Conservation (phyloP, 2,888 invertebrate species). For the Erebia epiphron region DNA sequence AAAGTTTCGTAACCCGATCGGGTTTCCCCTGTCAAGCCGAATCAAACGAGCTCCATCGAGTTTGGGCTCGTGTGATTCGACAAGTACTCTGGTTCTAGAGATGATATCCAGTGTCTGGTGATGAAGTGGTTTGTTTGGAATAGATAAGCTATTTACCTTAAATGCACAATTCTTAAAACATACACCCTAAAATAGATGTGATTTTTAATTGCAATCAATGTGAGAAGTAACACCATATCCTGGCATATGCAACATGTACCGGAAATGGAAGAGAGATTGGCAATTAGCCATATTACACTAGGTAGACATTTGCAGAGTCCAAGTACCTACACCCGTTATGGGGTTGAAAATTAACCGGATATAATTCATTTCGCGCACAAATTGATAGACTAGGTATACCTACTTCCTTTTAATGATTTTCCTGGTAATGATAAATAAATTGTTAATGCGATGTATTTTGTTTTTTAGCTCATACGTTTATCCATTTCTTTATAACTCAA, state of each 20-base stretch:
- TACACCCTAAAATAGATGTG: neutral
- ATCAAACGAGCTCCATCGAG: too few species aligned
- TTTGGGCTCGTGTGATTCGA: too few species aligned
- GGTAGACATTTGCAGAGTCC: conserved; percentile 32
- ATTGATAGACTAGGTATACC: neutral
- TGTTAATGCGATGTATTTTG: too few species aligned
- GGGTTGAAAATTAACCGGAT: conserved; percentile 13
- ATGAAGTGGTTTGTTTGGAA: neutral
- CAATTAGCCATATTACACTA: conserved; percentile 68
- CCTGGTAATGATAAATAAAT: too few species aligned
- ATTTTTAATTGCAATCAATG: conserved; percentile 30
- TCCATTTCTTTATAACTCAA: too few species aligned
- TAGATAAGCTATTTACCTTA: neutral
- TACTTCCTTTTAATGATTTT: too few species aligned
- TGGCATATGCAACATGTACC: conserved; percentile 49
- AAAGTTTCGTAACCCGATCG: too few species aligned
- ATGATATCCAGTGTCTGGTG: neutral
- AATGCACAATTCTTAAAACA: too few species aligned
- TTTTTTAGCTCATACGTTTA: too few species aligned
- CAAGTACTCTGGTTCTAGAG: too few species aligned
- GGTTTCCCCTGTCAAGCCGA: too few species aligned
- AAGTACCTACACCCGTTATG: neutral
- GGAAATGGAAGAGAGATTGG: conserved; percentile 77
- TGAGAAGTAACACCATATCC: conserved; percentile 51
- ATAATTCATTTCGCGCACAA: conserved; percentile 29